Evolutionary conservation across 2,797 vertebrate genomes (phyloP).

Genomic region (Catostomus latipinnis): DNA sequence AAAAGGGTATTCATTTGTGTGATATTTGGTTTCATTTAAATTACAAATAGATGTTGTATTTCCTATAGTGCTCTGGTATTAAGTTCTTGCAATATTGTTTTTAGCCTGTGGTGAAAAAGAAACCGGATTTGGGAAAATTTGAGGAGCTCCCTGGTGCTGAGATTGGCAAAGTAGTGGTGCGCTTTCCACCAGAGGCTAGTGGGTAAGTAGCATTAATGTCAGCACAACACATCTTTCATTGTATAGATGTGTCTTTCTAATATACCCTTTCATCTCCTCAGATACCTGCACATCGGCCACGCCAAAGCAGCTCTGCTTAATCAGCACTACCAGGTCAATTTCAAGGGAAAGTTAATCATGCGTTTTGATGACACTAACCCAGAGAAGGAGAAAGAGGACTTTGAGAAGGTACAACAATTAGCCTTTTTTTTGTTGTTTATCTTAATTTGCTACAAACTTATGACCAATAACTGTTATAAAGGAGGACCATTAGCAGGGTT

Average conservation of each 20-base stretch:
- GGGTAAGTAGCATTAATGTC: constrained; percentile 79
- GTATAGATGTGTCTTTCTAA: background rate
- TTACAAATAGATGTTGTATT: background rate
- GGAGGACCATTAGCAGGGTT: no score
- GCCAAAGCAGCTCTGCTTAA: constrained; percentile 98
- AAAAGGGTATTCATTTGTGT: background rate
- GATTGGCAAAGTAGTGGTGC: constrained; percentile 95
- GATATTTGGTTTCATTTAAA: background rate
- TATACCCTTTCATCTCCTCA: constrained; percentile 58
- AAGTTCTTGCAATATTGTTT: constrained; percentile 49
- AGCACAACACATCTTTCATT: background rate
- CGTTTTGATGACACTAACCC: constrained; percentile 99
- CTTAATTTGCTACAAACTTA: no score
- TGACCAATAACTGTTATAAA: background rate
- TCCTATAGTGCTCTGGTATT: background rate
- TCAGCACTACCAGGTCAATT: constrained; percentile 97
- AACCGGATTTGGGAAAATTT: constrained; percentile 94
- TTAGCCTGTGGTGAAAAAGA: constrained; percentile 84
- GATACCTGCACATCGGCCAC: constrained; percentile 97
- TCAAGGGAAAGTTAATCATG: constrained; percentile 99
- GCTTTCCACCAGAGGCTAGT: constrained; percentile 97
- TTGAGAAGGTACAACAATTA: constrained; percentile 89
- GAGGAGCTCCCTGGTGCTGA: constrained; percentile 97
- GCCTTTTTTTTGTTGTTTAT: no score
- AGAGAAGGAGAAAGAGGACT: constrained; percentile 99